A percentile compares a stretch with the other conserved stretches of the same genome.
Conservation (phyloP, 2,888 invertebrate species). For the Altica lythri region DNA sequence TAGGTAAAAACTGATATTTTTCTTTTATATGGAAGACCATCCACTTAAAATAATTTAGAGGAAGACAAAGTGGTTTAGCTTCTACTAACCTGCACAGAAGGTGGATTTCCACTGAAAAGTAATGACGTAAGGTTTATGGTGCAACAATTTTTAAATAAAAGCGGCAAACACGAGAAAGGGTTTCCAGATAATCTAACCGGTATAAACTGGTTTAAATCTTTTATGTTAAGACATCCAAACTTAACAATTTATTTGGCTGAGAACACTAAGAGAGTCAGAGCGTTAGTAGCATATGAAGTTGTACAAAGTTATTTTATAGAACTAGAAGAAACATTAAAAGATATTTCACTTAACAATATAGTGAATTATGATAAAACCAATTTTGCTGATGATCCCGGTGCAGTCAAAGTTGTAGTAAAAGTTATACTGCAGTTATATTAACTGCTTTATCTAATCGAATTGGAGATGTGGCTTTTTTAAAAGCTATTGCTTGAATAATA, state of each 20-base stretch:
- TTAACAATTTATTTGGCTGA: background rate
- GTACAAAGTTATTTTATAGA: background rate
- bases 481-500: no score
- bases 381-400: background rate
- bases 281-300: background rate
- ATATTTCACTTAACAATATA: background rate
- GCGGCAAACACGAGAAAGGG: no score
- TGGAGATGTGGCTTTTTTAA: no score
- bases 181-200: slow-evolving; percentile 24
- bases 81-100: background rate
- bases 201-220: slow-evolving; percentile 15
- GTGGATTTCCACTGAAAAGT: slow-evolving; percentile 3
- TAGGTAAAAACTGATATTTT: no score
- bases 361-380: background rate
- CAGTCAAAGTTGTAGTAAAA: background rate
- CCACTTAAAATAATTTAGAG: no score
- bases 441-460: no score
- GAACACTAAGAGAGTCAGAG: background rate
- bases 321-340: background rate
- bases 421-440: no score
- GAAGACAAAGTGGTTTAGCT: no score
- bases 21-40: no score
- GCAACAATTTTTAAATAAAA: slow-evolving; percentile 12
- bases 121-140: slow-evolving; percentile 16
- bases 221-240: background rate